A percentile compares a stretch with the other conserved stretches of the same genome.
These are phyloP conservation scores for Gavialis gangeticus DNA, from an alignment of 2,113 vertebrate genomes.

Conservation along the genomic window DNA sequence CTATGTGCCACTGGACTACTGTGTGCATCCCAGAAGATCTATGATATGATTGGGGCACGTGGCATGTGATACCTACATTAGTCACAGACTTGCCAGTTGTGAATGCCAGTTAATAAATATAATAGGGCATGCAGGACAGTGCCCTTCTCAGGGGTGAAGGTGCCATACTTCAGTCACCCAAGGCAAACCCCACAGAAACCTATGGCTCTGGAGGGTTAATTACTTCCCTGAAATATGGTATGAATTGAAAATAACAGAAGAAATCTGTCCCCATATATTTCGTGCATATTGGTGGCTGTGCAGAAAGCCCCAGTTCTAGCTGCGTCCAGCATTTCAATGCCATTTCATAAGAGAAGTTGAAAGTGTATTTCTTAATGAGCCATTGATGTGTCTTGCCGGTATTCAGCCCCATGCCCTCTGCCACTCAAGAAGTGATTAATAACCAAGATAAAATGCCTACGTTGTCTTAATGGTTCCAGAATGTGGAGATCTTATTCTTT, in stretches of 20 bases:
- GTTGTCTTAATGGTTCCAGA: constrained; percentile 50
- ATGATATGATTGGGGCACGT: constrained; percentile 35
- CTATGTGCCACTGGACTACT: constrained; percentile 49
- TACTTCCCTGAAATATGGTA: constrained; percentile 23
- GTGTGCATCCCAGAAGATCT: constrained; percentile 28
- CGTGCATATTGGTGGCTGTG: constrained; percentile 18
- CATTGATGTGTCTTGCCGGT: neutral
- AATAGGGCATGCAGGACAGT: constrained; percentile 59
- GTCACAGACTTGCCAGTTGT: neutral
- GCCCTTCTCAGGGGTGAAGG: constrained; percentile 29
- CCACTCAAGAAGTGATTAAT: constrained; percentile 18
- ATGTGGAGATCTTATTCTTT: constrained; percentile 32
- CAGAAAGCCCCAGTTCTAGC: constrained; percentile 40
- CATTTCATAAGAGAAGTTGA: constrained; percentile 23
- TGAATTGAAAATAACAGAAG: neutral
- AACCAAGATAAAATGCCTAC: constrained; percentile 38
- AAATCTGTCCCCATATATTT: neutral
- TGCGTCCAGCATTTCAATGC: constrained; percentile 54
- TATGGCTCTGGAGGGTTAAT: neutral
- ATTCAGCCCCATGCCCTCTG: neutral
- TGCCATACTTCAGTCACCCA: constrained; percentile 2
- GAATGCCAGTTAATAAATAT: constrained; percentile 43
- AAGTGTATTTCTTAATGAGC: constrained; percentile 3
- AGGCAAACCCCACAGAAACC: neutral
- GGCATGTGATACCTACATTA: constrained; percentile 3